Evolutionary conservation across 2,797 vertebrate genomes (phyloP), one percentile per base, ranked within the genome.

Genomic region (Eulemur coronatus): DNA sequence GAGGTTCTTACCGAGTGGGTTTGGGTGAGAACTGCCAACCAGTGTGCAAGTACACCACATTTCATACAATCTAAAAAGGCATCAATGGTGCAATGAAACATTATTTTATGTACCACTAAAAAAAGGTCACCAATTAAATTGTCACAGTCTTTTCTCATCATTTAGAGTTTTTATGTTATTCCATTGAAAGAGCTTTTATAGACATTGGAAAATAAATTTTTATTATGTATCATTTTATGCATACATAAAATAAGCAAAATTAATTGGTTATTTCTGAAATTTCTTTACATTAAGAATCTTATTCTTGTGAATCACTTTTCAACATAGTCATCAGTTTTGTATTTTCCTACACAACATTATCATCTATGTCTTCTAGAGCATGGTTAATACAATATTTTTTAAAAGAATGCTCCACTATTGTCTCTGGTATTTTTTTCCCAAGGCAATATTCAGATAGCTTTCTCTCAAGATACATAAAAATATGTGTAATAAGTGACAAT

Each of bases 401-500:
- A 50, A 41, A 55, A 72, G 48, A 50, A 13, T 38, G 11, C 18
- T 41, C 3, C 38, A 57, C 26, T 50, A 28, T 78, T 69, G 33
- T 59, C 41, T 82, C 80, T 78, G 81, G 1, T 59, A 35, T 73
- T 65, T 84, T 72, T 94, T 93, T 69, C 24, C 14, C 41, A 79
- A 73, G 3, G 24, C 41, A 59, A 67, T 93, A 84, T 33, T 94
- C 78, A 93, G 20, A 30, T 20, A 84, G 50, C 13, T 59, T 82
- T 95, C 90, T 55, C 35, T 78, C 50, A 76, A 90, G 22, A 79
- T 59, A 35, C 35, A 59, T 72, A 84, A 69, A 95, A 88, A 86
- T 15, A 33, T 2, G 3, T 73, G 15, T 52, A 52, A 26, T 22
- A 78, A 79, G 12, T 73, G 81, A 65, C 12, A 48, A 30, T 8